These are phyloP conservation scores for Meloidogyne exigua DNA, from an alignment of 1,140 invertebrate species.

Conservation along the genomic window DNA sequence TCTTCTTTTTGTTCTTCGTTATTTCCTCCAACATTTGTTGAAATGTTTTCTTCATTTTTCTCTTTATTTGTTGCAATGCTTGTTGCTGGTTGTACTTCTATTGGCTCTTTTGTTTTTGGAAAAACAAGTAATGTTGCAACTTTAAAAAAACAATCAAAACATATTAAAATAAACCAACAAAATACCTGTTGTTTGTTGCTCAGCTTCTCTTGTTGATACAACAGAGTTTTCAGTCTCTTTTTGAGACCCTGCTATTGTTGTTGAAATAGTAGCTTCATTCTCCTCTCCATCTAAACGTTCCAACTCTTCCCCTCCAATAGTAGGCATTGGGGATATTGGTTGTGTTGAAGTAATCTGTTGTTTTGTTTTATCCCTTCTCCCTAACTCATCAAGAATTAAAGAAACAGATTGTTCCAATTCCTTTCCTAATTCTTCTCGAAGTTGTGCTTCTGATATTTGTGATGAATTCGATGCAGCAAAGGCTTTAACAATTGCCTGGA, in stretches of 20 bases:
- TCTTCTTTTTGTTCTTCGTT: slow-evolving; percentile 24
- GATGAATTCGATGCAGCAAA: slow-evolving; percentile 48
- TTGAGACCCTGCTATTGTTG: background rate
- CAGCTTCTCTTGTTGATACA: slow-evolving; percentile 3
- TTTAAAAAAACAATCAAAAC: background rate
- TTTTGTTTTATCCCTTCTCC: slow-evolving; percentile 30
- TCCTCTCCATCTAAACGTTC: background rate
- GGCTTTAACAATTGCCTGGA: slow-evolving; percentile 40
- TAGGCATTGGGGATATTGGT: background rate
- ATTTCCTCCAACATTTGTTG: slow-evolving; percentile 10
- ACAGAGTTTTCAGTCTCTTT: background rate
- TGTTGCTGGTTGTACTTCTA: slow-evolving; percentile 6
- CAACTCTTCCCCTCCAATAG: background rate
- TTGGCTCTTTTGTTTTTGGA: slow-evolving; percentile 20
- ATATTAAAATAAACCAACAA: background rate
- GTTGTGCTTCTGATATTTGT: slow-evolving; percentile 41
- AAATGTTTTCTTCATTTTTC: background rate
- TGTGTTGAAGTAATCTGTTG: background rate
- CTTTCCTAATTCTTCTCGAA: slow-evolving; percentile 41
- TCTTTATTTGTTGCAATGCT: background rate
- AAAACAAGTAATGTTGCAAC: background rate
- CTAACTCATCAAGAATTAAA: slow-evolving; percentile 47
- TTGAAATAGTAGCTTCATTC: background rate
- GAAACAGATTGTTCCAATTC: slow-evolving; percentile 48
- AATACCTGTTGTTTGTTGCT: background rate